Percentiles rank a stretch among this genome's conserved stretches.
phyloP scores from a whole-genome alignment of 2,888 invertebrate genomes.

The Troides helena region DNA sequence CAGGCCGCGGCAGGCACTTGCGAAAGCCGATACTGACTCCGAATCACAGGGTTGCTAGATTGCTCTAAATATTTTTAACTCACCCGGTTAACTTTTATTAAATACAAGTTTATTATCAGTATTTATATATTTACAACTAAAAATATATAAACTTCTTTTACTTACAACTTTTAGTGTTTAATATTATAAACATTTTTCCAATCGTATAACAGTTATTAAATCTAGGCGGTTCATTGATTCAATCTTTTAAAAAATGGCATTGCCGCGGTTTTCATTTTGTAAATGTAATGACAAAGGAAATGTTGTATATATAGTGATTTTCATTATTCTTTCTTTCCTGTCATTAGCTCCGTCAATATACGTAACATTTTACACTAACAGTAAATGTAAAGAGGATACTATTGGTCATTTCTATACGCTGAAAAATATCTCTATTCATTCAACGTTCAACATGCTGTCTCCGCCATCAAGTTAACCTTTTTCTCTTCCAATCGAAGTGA shows the following conservation, averaged over 20 bases:
- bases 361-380: slow-evolving; percentile 48
- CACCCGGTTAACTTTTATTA: too few relatives aligned
- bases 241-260: slow-evolving; percentile 30
- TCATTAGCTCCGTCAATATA: slow-evolving; percentile 58
- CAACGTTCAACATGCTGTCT: slow-evolving; percentile 33
- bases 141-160: too few relatives aligned
- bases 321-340: slow-evolving; percentile 47
- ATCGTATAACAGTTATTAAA: slow-evolving; percentile 4
- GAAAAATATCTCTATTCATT: slow-evolving; percentile 35
- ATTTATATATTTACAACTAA: too few relatives aligned
- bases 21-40: slow-evolving; percentile 55
- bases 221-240: slow-evolving; percentile 13
- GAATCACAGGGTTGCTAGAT: slow-evolving; percentile 14
- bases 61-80: too few relatives aligned
- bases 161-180: too few relatives aligned
- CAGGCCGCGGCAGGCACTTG: slow-evolving; percentile 44
- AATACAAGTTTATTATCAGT: too few relatives aligned
- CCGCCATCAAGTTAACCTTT: slow-evolving; percentile 30
- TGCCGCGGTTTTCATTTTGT: slow-evolving; percentile 22
- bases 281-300: slow-evolving; percentile 34
- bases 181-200: too few relatives aligned
- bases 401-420: slow-evolving; percentile 48
- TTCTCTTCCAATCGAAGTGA: neutral
- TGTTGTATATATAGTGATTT: slow-evolving; percentile 44
- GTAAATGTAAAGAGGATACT: slow-evolving; percentile 54